These are phyloP conservation scores for Pogonocichla stellata DNA, from an alignment of 2,113 vertebrate species.

Conservation along the genomic window DNA sequence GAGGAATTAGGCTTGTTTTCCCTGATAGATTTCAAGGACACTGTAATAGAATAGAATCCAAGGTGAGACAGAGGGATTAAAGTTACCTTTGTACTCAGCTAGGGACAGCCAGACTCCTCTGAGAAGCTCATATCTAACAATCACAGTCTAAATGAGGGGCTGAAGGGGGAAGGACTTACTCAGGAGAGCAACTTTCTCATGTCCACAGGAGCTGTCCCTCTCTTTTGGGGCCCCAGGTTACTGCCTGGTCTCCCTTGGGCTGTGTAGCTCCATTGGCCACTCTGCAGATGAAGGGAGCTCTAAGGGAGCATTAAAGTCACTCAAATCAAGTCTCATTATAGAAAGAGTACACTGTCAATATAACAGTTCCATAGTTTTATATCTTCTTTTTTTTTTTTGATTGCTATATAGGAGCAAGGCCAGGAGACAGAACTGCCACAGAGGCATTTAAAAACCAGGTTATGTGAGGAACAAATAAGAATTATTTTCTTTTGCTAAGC, in stretches of 20 bases:
- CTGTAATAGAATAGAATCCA: constrained; percentile 21
- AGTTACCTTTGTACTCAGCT: constrained; percentile 47
- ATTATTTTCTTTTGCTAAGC: not conserved
- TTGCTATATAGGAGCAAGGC: not conserved
- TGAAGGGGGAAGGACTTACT: not conserved
- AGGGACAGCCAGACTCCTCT: constrained; percentile 9
- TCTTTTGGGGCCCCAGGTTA: not conserved
- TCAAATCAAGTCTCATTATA: not conserved
- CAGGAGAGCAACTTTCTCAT: not conserved
- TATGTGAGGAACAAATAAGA: not conserved
- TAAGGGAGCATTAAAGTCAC: not conserved
- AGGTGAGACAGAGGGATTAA: constrained; percentile 44
- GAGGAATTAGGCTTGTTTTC: constrained; percentile 42
- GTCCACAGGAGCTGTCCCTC: not conserved
- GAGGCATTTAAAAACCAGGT: not conserved
- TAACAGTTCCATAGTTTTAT: not conserved
- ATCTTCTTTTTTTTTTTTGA: not conserved
- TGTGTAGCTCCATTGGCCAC: not conserved
- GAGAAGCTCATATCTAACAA: not conserved
- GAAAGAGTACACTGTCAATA: not conserved
- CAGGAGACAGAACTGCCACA: not conserved
- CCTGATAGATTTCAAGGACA: not conserved
- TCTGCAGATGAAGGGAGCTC: not conserved
- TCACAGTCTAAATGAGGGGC: not conserved
- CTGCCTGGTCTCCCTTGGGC: not conserved